Base-by-base conservation (phyloP, 2,888 invertebrate species). In the Melinopterus prodromus region DNA sequence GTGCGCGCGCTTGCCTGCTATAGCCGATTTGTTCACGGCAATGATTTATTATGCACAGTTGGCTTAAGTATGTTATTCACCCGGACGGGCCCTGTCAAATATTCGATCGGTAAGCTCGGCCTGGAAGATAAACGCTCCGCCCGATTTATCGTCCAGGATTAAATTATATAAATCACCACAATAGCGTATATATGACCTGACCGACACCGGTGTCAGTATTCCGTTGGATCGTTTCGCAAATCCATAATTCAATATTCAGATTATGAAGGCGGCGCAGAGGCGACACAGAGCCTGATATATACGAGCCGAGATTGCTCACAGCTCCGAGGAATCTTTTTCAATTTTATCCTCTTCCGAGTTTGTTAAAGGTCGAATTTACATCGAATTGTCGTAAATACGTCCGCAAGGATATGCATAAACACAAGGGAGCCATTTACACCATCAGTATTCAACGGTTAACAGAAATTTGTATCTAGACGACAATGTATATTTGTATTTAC, bases 91-190 rank as follows among this genome's bases (percentile, higher is more conserved):
- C 26, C 74, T 74, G 74, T 74, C 74, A 74, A 74, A 74, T 74
- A 74, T 74, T 74, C 74, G 74, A 74, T 74, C 74, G 74, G 74
- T 74, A 74, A 74, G 74, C 74, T 37, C 74, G 15, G 37, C 35
- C 74, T 35, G 74, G 74, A 74, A 74, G 74, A 74, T 74, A 74
- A 74, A 74, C 74, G 74, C 74, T 37, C 74, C 35, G 74, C 35
- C 74, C 74, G 74, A 74, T 74, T 74, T 74, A 74, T 74, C 74
- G 74, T 35, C 37, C 74, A 74, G 74, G 74, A 74, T 74, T 74
- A 74, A 74, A 74, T 74, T 74, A 74, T 74, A 74, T 74, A 74
- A 74, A 74, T 74, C 74, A 74, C 74, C 74, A 74, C 74, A 74
- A 74, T 74, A 74, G 74, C 74, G 74, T 74, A 74, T 74, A 74